A percentile compares a stretch with the other conserved stretches of the same genome.
Conservation (phyloP, 2,888 invertebrate species). For the Minunthozetes semirufus region DNA sequence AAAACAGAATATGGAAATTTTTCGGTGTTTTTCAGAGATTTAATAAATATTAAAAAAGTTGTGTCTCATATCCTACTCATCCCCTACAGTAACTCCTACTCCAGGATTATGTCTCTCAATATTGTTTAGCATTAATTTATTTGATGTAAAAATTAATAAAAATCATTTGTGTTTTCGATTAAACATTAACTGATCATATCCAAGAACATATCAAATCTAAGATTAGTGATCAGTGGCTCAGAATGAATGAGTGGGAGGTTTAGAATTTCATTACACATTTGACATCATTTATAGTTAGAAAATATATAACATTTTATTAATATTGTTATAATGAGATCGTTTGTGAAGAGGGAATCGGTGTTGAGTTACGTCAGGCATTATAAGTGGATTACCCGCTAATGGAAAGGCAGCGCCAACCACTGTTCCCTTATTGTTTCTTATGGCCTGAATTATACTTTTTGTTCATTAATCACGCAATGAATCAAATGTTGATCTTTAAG, state of each 20-base stretch:
- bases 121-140: no score
- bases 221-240: background rate
- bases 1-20: no score
- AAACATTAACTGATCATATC: background rate
- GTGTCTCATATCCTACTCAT: no score
- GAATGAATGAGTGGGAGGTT: background rate
- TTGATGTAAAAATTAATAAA: no score
- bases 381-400: background rate
- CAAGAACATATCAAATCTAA: background rate
- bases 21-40: no score
- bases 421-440: background rate
- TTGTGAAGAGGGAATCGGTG: background rate
- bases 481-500: background rate
- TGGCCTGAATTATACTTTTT: background rate
- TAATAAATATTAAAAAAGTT: no score
- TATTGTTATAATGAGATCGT: slow-evolving; percentile 3
- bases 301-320: slow-evolving; percentile 2
- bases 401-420: background rate
- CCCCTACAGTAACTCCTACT: no score
- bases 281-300: background rate
- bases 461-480: background rate
- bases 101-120: no score
- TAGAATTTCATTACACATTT: background rate
- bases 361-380: background rate
- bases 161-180: background rate